Evolutionary conservation across 2,113 vertebrate genomes (phyloP).

Genomic region (Mungos mungo): DNA sequence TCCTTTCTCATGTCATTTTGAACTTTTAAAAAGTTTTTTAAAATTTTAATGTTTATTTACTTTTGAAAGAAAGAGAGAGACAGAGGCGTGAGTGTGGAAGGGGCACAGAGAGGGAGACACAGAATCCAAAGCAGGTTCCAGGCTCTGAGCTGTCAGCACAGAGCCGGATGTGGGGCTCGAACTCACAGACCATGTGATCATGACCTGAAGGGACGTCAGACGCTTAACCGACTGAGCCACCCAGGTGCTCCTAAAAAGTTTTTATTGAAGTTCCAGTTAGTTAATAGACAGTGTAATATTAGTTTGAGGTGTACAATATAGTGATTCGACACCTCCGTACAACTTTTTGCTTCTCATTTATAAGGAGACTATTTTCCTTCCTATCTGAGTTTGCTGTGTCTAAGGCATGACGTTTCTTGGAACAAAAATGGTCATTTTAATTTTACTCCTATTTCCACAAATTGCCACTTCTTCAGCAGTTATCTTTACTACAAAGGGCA

Average conservation of each 20-base stretch:
- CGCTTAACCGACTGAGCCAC: no score
- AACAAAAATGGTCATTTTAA: background rate
- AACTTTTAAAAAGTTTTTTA: background rate
- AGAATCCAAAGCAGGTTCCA: no score
- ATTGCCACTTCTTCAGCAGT: background rate
- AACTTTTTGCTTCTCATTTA: background rate
- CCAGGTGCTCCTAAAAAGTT: background rate
- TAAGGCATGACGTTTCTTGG: background rate
- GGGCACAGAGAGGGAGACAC: no score
- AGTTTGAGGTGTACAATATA: background rate
- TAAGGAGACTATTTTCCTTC: background rate
- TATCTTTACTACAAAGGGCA: background rate
- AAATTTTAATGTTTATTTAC: no score
- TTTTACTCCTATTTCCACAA: background rate
- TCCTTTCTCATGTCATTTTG: background rate
- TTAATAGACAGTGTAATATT: background rate
- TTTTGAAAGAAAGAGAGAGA: no score
- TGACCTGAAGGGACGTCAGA: no score
- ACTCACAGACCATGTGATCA: no score
- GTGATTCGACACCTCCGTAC: background rate
- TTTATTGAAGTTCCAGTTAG: background rate
- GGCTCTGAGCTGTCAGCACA: no score
- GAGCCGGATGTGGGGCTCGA: no score
- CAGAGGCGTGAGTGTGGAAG: no score
- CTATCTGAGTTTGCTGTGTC: background rate